Conservation (phyloP, 2,113 vertebrate species). For the Anhinga anhinga region DNA sequence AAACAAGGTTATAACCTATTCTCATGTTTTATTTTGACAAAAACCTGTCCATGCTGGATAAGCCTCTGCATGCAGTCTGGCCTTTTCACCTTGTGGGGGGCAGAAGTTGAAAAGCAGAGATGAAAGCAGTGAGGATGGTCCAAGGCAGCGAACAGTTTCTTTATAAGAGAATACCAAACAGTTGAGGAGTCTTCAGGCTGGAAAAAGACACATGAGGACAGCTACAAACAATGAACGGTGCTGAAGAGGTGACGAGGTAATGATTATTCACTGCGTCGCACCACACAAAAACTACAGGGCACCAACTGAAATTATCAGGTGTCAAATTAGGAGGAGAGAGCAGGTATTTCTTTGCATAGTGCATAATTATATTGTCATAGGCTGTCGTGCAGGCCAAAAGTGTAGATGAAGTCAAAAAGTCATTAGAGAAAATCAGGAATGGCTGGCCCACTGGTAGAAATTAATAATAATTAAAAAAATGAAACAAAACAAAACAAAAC, state of each 20-base stretch:
- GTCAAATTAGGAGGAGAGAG: constrained; percentile 10
- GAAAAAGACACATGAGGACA: constrained; percentile 6
- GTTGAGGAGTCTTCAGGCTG: not conserved
- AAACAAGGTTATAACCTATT: not conserved
- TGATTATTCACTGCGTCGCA: constrained; percentile 5
- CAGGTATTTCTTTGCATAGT: not conserved
- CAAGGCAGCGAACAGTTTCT: not conserved
- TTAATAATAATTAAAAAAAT: no score
- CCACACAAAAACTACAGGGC: constrained; percentile 26
- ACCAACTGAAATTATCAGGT: constrained; percentile 47
- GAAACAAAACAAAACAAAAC: no score
- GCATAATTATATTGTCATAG: constrained; percentile 60
- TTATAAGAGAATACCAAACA: not conserved
- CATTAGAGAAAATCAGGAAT: not conserved
- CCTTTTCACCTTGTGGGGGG: not conserved
- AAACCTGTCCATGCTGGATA: not conserved
- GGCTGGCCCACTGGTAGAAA: not conserved
- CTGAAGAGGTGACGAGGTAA: not conserved
- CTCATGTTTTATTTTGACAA: not conserved
- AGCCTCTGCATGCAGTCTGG: not conserved
- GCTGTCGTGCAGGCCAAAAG: not conserved
- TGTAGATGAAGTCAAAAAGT: constrained; percentile 20
- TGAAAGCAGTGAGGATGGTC: not conserved
- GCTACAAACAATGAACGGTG: constrained; percentile 14
- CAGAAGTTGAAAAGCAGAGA: not conserved